Evolutionary conservation across 2,797 vertebrate genomes (phyloP), one percentile per base, ranked within the genome.

Genomic region (Molossus alvarezi): DNA sequence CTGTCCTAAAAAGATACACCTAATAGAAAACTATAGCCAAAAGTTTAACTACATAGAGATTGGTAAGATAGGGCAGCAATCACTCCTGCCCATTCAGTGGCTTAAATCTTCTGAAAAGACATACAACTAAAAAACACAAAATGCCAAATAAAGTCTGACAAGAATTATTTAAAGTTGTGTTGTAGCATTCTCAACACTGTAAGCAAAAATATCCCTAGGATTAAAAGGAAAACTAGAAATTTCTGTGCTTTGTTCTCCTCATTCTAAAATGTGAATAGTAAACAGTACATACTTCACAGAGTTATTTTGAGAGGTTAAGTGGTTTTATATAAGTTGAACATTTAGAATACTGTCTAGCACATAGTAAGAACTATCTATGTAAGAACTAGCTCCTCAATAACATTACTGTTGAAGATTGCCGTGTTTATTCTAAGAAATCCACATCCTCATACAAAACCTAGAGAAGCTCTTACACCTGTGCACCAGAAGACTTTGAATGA

Each of bases 71-170:
- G 18, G 20, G 27, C 17, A 55, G 84, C n/a, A n/a, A n/a, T 55
- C 2, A 29, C 1, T 82, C 6, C 73, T 77, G 18, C 23, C 3
- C 57, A 13, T 62, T 76, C 41, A 67, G 3, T 53, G 10, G 17
- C 58, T 96, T 81, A 72, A 93, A 86, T 86, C 14, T 86, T 79
- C 85, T 94, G 13, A 67, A 87, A 97, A 92, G 4, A 72, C n/a
- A 92, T 25, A 10, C 11, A 27, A 62, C 25, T 62, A 7, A 71
- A 92, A 95, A 90, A 41, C 6, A 69, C 18, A 90, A 85, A 96
- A 90, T 71, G 4, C 18, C 14, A 76, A 80, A 37, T 73, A 17
- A 80, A 33, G 6, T n/a, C 64, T 85, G 25, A 60, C 17, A 92
- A 55, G 73, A 14, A 92, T 69, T 77, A 72, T 14, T 58, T 57